These are phyloP conservation scores for Aegotheles bennettii DNA, from an alignment of 2,113 vertebrate species.

Conservation along the genomic window DNA sequence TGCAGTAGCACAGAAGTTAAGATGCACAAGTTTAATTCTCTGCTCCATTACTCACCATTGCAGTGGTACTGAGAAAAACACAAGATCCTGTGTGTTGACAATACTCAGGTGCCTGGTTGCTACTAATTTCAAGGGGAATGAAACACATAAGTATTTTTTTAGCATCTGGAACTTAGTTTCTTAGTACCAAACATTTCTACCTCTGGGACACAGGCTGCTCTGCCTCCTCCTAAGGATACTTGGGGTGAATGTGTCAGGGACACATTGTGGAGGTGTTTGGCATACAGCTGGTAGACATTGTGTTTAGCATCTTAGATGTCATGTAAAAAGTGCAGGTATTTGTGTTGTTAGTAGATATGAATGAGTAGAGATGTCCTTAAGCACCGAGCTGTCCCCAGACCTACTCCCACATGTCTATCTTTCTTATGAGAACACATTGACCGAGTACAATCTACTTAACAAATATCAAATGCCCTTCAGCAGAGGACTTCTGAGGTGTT, in stretches of 20 bases:
- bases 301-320: neutral
- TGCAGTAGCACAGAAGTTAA: neutral
- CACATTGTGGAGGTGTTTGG: neutral
- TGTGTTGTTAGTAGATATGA: neutral
- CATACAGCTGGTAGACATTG: neutral
- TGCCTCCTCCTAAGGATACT: neutral
- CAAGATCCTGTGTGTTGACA: neutral
- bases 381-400: neutral
- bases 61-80: neutral
- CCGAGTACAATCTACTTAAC: neutral
- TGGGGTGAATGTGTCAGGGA: neutral
- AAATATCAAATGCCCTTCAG: neutral
- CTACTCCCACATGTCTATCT: neutral
- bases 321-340: neutral
- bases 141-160: neutral
- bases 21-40: accelerated
- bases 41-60: neutral
- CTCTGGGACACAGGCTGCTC: neutral
- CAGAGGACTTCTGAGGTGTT: neutral
- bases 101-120: neutral
- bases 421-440: neutral
- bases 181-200: neutral
- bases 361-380: neutral
- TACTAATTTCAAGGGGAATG: neutral
- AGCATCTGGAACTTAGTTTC: neutral